Percentiles rank a stretch among this genome's conserved stretches.
Conservation (phyloP, 2,888 invertebrate species). For the Beris morrisii region DNA sequence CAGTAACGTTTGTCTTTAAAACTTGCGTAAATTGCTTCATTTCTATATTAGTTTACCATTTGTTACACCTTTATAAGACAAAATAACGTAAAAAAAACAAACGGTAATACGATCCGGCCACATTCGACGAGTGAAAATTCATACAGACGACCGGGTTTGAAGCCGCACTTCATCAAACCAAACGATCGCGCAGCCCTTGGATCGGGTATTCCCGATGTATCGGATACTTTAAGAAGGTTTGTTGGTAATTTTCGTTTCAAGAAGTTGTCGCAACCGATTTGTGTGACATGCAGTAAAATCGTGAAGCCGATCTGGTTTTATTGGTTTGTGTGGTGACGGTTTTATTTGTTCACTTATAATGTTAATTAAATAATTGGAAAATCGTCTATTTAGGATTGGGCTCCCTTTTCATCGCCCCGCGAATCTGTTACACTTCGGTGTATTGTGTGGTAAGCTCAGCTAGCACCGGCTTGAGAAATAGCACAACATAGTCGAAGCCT, state of each 20-base stretch:
- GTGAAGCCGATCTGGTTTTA: slow-evolving; percentile 9
- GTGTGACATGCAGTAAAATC: slow-evolving; percentile 24
- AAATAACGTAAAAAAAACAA: too few relatives aligned
- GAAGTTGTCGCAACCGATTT: slow-evolving; percentile 28
- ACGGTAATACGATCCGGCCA: too few relatives aligned
- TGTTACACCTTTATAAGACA: too few relatives aligned
- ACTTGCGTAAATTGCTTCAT: too few relatives aligned
- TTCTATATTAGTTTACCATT: too few relatives aligned
- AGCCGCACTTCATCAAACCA: too few relatives aligned
- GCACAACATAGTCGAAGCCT: neutral
- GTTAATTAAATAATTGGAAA: slow-evolving; percentile 34
- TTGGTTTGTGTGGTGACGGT: slow-evolving; percentile 22
- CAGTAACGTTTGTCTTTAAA: too few relatives aligned
- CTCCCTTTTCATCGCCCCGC: slow-evolving; percentile 1
- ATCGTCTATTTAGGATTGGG: slow-evolving; percentile 26
- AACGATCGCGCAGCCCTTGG: too few relatives aligned
- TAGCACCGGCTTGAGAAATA: slow-evolving; percentile 4
- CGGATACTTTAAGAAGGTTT: too few relatives aligned
- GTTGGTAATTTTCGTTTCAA: neutral
- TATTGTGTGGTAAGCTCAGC: neutral
- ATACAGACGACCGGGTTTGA: too few relatives aligned
- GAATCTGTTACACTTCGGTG: neutral
- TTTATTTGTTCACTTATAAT: slow-evolving; percentile 29
- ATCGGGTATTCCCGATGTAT: too few relatives aligned
- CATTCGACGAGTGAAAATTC: too few relatives aligned